These are phyloP conservation scores for Bombyx huttoni DNA, from an alignment of 2,888 invertebrate species.

Conservation along the genomic window DNA sequence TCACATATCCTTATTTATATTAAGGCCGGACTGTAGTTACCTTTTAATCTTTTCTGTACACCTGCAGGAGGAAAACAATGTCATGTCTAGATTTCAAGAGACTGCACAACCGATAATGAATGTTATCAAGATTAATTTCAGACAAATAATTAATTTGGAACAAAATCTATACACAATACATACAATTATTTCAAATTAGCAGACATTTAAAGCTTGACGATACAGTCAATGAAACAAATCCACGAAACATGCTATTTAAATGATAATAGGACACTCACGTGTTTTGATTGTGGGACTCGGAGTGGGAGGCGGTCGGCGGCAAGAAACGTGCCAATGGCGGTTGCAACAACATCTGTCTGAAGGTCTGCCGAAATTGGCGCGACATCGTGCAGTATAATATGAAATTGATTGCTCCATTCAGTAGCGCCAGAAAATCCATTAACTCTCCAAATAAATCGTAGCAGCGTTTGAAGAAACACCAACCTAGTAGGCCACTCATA, in stretches of 20 bases:
- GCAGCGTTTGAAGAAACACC: constrained; percentile 83
- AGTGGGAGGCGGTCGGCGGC: constrained; percentile 70
- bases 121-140: background rate
- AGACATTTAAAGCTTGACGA: constrained; percentile 1
- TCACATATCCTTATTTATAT: constrained; percentile 33
- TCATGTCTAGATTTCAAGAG: constrained; percentile 10
- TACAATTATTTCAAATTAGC: background rate
- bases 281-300: constrained; percentile 76
- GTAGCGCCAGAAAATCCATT: constrained; percentile 90
- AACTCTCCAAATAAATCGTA: constrained; percentile 88
- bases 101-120: background rate
- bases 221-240: background rate
- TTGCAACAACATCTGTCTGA: constrained; percentile 79
- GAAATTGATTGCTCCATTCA: constrained; percentile 95
- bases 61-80: constrained; percentile 45
- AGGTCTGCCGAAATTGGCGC: constrained; percentile 89
- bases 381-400: constrained; percentile 96
- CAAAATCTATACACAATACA: background rate
- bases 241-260: constrained; percentile 10
- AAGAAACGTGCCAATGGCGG: constrained; percentile 74
- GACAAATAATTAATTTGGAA: background rate
- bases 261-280: constrained; percentile 61
- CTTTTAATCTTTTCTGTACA: constrained; percentile 59
- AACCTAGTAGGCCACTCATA: constrained; percentile 76
- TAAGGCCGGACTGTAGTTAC: constrained; percentile 41